Conservation (phyloP, 2,888 invertebrate genomes). For the Margaritifera margaritifera region DNA sequence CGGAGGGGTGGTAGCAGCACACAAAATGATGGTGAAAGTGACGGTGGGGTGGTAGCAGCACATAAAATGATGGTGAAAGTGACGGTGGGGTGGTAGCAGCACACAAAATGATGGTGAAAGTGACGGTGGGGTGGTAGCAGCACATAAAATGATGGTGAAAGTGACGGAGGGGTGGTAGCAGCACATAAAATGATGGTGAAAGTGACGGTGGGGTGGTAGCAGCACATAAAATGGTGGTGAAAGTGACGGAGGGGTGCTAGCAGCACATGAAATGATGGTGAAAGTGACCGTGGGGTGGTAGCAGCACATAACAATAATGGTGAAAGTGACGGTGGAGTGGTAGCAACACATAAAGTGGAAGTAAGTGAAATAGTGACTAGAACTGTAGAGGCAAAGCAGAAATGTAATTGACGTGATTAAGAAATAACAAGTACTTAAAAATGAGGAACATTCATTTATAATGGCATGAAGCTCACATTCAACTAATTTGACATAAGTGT, state of each 20-base stretch:
- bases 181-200: not conserved
- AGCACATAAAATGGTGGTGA: not conserved
- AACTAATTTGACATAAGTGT: too few relatives aligned
- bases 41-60: not conserved
- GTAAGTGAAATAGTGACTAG: conserved; percentile 1
- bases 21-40: not conserved
- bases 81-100: not conserved
- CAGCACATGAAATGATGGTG: not conserved
- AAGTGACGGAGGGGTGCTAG: not conserved
- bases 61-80: not conserved
- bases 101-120: not conserved
- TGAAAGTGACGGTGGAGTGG: not conserved
- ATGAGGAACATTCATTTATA: too few relatives aligned
- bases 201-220: not conserved
- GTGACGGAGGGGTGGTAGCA: conserved; percentile 2
- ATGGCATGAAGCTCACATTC: too few relatives aligned
- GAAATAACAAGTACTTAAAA: too few relatives aligned
- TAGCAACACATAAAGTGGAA: not conserved
- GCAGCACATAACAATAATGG: not conserved
- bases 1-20: not conserved
- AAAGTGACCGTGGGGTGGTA: not conserved
- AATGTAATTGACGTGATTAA: too few relatives aligned
- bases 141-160: not conserved
- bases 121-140: conserved; percentile 1
- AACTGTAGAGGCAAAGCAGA: not conserved